Base-by-base conservation (phyloP, 2,113 vertebrate species). In the Galeopterus variegatus region DNA sequence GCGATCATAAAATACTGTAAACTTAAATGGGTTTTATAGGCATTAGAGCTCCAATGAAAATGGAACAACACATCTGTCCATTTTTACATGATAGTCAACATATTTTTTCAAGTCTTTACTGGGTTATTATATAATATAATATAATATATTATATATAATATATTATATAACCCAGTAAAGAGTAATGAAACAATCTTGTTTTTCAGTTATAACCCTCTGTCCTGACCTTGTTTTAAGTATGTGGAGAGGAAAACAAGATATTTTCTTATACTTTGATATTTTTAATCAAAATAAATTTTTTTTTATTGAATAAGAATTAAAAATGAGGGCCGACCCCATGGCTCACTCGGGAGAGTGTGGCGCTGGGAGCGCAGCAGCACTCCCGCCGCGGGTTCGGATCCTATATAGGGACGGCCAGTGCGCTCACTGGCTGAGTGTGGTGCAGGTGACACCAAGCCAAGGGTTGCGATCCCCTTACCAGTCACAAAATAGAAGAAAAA, bases 11-110 rank as follows among this genome's bases (percentile, higher is more conserved):
- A 6, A 3, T 4, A 13, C 56, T 9, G 1, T 36, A 21, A 23
- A 58, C 11, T 15, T 54, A 13, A 60, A 28, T 50, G 13, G 26
- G 3, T 13, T 81, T 28, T 73, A 26, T 15, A 65, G 28, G 36
- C 12, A 18, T 0, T 2, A 23, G 11, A 26, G 67, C 3, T 70
- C 23, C 85, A 24, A 6, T 7, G n/a, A 28, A 45, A 56, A 45
- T 60, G 67, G 72, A 1, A 3, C 4, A 13, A n/a, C 21, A 8
- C 19, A 6, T 50, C 21, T 31, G 17, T 23, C 6, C 9, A 0
- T 6, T 5, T 48, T 19, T 11, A 4, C 36, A 3, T 24, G 2
- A 0, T 0, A 0, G 18, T 14, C 23, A 7, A 5, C 17, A 21
- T 12, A 4, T 24, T 31, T 65, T 73, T 24, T 31, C 12, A 58